These are phyloP conservation scores for Drosophila longiperda DNA, from an alignment of 2,888 invertebrate genomes.

Conservation along the genomic window DNA sequence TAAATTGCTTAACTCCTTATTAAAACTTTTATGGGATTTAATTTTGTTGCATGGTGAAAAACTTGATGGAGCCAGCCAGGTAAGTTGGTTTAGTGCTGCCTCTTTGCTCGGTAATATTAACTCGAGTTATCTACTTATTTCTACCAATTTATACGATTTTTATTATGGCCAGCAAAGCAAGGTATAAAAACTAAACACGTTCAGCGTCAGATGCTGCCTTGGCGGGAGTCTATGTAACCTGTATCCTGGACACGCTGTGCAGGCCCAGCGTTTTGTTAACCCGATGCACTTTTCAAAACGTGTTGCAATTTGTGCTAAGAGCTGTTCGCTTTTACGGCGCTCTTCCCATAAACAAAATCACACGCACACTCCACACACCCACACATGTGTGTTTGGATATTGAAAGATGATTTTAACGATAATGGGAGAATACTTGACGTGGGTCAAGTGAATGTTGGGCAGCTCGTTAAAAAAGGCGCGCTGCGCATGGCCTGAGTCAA, in stretches of 20 bases:
- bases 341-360: slow-evolving; percentile 13
- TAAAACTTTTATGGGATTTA: background rate
- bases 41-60: background rate
- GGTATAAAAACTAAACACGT: slow-evolving; percentile 56
- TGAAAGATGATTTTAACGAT: slow-evolving; percentile 78
- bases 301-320: slow-evolving; percentile 74
- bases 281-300: slow-evolving; percentile 64
- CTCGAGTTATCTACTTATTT: slow-evolving; percentile 31
- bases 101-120: slow-evolving; percentile 15
- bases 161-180: slow-evolving; percentile 33
- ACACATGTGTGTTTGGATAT: slow-evolving; percentile 42
- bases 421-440: slow-evolving; percentile 65
- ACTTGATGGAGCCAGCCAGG: background rate
- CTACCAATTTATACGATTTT: slow-evolving; percentile 41
- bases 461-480: slow-evolving; percentile 64
- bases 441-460: slow-evolving; percentile 65
- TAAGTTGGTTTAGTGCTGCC: background rate
- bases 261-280: slow-evolving; percentile 56
- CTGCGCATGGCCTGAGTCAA: slow-evolving; percentile 39
- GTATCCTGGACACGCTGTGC: slow-evolving; percentile 48
- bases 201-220: slow-evolving; percentile 9
- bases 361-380: background rate
- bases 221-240: slow-evolving; percentile 41
- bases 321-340: slow-evolving; percentile 58
- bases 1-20: background rate